These are phyloP conservation scores for Phyllostomus hastatus DNA, from an alignment of 2,113 vertebrate genomes.

Conservation along the genomic window DNA sequence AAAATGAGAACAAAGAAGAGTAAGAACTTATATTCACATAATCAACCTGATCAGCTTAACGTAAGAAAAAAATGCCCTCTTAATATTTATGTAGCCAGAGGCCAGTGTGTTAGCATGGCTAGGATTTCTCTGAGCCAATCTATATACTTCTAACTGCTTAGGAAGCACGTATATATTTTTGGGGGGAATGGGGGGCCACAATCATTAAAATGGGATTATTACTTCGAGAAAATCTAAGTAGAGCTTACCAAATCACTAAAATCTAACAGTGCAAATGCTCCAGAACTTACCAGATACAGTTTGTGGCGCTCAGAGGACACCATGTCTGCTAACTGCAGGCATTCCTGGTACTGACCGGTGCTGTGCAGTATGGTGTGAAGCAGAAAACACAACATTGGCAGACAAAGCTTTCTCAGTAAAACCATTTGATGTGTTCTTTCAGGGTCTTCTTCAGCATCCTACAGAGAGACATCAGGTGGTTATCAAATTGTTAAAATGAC, in stretches of 20 bases:
- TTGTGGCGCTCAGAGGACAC: conserved; percentile 93
- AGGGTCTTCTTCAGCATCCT: conserved; percentile 90
- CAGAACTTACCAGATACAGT: conserved; percentile 87
- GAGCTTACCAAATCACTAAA: neutral
- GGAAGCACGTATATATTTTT: neutral
- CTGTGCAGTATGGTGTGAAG: conserved; percentile 93
- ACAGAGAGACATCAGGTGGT: neutral
- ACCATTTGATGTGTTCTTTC: conserved; percentile 93
- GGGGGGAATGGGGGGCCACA: neutral
- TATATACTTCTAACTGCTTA: neutral
- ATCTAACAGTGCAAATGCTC: neutral
- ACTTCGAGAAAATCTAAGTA: conserved; percentile 22
- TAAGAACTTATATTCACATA: neutral
- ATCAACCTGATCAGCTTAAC: neutral
- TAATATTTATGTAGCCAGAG: neutral
- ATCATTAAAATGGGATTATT: neutral
- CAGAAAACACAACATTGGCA: conserved; percentile 92
- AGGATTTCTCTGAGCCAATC: neutral
- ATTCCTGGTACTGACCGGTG: conserved; percentile 92
- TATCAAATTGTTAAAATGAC: neutral
- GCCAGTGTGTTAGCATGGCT: neutral
- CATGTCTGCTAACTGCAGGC: conserved; percentile 92
- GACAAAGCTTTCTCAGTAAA: conserved; percentile 89
- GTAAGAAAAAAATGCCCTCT: neutral
- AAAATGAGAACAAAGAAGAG: neutral